phyloP scores from a whole-genome alignment of 2,113 vertebrate genomes.

The Raphicerus campestris region DNA sequence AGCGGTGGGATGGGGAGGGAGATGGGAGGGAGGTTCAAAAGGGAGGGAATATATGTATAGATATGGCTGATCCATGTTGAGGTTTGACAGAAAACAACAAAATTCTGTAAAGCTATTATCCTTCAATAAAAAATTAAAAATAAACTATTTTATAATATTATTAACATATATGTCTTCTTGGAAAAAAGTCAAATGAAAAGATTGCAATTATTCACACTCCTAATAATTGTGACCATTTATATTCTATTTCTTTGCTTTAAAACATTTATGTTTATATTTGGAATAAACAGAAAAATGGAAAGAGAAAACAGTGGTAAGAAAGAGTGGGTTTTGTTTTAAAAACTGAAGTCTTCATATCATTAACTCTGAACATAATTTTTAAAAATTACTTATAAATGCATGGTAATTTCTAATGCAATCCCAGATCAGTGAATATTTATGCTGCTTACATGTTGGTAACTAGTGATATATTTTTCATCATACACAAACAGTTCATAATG shows the following conservation, averaged over 20 bases:
- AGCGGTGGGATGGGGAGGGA: background rate
- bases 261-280: background rate
- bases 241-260: background rate
- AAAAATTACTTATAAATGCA: background rate
- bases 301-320: background rate
- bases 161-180: background rate
- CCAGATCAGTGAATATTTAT: background rate
- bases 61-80: background rate
- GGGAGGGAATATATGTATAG: background rate
- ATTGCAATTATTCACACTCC: background rate
- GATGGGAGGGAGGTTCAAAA: background rate
- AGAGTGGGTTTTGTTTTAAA: background rate
- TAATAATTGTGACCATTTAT: background rate
- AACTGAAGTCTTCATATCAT: background rate
- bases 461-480: background rate
- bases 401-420: background rate
- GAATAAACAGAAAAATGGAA: background rate
- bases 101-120: background rate
- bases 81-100: background rate
- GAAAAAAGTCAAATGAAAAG: background rate
- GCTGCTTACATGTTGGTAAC: background rate
- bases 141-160: background rate
- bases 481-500: background rate
- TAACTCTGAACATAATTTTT: background rate
- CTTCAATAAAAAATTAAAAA: background rate